A percentile compares a stretch with the other conserved stretches of the same genome.
Conservation (phyloP, 2,113 vertebrate genomes). For the Physeter macrocephalus region DNA sequence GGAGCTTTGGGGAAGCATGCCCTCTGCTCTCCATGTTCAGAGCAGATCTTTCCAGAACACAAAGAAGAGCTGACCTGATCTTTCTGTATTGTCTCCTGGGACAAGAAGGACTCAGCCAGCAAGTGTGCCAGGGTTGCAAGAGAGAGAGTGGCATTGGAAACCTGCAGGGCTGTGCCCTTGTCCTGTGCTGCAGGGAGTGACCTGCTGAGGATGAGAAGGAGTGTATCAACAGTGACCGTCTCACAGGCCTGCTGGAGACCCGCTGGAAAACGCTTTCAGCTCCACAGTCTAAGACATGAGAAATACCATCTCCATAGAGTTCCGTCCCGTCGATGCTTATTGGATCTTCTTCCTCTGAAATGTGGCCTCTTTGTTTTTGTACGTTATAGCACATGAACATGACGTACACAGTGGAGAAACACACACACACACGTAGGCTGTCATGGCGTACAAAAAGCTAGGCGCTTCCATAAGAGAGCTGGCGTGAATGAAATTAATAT, state of each 20-base stretch:
- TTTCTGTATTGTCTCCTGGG: not conserved
- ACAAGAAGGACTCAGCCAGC: not conserved
- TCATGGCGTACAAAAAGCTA: not conserved
- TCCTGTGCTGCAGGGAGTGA: not conserved
- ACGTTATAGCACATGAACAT: not conserved
- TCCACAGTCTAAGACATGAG: not conserved
- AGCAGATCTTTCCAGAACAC: not conserved
- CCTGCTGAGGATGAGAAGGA: not conserved
- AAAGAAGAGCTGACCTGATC: not conserved
- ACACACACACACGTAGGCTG: not conserved
- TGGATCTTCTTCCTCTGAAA: not conserved
- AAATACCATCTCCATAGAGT: not conserved
- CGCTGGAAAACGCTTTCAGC: not conserved
- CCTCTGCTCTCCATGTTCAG: not conserved
- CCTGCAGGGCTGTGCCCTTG: not conserved
- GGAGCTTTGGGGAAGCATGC: not conserved
- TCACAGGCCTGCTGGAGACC: not conserved
- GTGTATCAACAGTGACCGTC: not conserved
- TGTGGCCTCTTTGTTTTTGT: not conserved
- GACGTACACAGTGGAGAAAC: not conserved
- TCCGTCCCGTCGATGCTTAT: not conserved
- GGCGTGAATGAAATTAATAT: constrained; percentile 30
- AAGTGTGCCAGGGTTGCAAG: not conserved
- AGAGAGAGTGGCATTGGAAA: not conserved
- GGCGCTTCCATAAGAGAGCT: not conserved